Evolutionary conservation across 1,140 invertebrate genomes (phyloP).

Genomic region (Penaeus chinensis): DNA sequence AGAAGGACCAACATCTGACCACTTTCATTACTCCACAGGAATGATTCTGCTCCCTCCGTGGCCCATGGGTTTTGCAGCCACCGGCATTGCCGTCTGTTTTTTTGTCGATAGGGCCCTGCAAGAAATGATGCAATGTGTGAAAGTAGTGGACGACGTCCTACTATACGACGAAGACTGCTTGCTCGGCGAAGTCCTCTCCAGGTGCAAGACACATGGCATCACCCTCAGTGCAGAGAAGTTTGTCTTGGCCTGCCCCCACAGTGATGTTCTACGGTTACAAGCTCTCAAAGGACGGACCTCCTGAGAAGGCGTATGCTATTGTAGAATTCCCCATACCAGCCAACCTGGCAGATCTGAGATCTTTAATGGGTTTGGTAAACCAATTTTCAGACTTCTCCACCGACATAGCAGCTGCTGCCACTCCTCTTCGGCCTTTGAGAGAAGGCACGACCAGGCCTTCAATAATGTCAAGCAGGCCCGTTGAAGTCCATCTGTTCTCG

Average conservation of each 20-base stretch:
- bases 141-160: not conserved
- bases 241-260: not conserved
- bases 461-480: not conserved
- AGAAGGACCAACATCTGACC: not conserved
- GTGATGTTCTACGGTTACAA: not conserved
- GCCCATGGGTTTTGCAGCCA: slow-evolving; percentile 11
- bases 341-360: slow-evolving; percentile 50
- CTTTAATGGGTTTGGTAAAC: slow-evolving; percentile 61
- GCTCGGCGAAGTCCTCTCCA: not conserved
- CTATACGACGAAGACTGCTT: not conserved
- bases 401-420: slow-evolving; percentile 39
- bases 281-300: slow-evolving; percentile 7
- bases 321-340: slow-evolving; percentile 42
- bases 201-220: not conserved
- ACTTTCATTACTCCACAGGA: not conserved
- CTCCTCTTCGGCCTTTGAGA: slow-evolving; percentile 53
- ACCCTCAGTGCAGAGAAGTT: not conserved
- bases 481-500: too few species aligned
- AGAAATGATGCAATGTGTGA: not conserved
- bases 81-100: not conserved
- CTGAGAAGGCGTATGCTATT: slow-evolving; percentile 34
- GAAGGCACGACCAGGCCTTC: slow-evolving; percentile 57
- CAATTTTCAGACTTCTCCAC: slow-evolving; percentile 50
- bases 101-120: not conserved
- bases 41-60: not conserved